Conservation (phyloP, 2,888 invertebrate species). For the Lithophane ornitopus region DNA sequence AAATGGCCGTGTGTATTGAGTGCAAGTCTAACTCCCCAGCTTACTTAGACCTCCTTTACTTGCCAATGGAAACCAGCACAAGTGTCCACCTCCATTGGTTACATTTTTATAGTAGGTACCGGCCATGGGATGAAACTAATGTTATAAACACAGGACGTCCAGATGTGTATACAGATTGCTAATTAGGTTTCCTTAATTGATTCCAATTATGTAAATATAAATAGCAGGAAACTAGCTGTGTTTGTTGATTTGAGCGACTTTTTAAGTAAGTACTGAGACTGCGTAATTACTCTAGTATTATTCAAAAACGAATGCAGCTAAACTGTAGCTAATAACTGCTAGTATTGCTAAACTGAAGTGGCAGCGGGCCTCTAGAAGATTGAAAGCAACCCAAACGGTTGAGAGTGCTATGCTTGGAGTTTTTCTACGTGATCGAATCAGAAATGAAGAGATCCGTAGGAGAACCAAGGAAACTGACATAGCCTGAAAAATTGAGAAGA, state of each 20-base stretch:
- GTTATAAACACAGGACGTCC: slow-evolving; percentile 56
- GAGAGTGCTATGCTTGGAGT: no score
- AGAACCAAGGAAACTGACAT: no score
- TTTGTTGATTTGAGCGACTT: slow-evolving; percentile 12
- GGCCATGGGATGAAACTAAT: slow-evolving; percentile 51
- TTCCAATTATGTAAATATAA: slow-evolving; percentile 46
- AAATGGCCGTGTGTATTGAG: slow-evolving; percentile 55
- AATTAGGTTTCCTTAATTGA: slow-evolving; percentile 54
- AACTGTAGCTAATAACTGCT: no score
- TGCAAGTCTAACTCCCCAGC: slow-evolving; percentile 67
- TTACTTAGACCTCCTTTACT: slow-evolving; percentile 68
- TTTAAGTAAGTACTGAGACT: background rate
- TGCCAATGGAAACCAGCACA: slow-evolving; percentile 65
- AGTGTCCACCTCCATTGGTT: slow-evolving; percentile 72
- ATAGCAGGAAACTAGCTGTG: slow-evolving; percentile 37
- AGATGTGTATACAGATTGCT: slow-evolving; percentile 52
- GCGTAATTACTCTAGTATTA: background rate
- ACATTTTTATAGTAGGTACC: slow-evolving; percentile 63
- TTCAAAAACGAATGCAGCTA: background rate
- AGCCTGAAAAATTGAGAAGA: no score
- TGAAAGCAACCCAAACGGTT: no score
- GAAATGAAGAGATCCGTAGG: no score
- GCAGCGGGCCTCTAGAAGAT: no score
- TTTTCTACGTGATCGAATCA: no score
- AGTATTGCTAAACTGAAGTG: no score